Evolutionary conservation across 1,140 invertebrate genomes (phyloP).

Genomic region (Atta cephalotes): DNA sequence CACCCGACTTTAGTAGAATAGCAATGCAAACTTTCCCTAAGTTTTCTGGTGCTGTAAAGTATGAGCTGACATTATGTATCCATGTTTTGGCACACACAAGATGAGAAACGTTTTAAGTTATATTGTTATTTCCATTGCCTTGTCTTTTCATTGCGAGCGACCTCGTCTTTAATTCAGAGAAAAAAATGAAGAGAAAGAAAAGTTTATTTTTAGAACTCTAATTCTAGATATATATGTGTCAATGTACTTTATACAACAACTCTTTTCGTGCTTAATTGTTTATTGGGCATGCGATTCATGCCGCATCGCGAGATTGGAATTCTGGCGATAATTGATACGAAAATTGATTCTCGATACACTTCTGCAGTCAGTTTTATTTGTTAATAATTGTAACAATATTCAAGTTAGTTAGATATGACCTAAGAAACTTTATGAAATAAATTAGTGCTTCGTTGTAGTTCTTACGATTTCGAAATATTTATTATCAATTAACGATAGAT

Average conservation of each 20-base stretch:
- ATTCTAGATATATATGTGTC: background rate
- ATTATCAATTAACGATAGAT: background rate
- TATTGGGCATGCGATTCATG: background rate
- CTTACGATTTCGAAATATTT: background rate
- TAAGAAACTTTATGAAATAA: background rate
- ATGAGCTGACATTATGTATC: background rate
- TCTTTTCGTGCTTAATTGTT: background rate
- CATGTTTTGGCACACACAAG: background rate
- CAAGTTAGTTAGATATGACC: background rate
- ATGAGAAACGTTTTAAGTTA: background rate
- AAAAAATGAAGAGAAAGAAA: background rate
- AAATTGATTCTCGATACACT: slow-evolving; percentile 1
- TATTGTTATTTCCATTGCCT: background rate
- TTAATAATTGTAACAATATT: background rate
- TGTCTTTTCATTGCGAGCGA: background rate
- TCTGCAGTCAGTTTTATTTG: background rate
- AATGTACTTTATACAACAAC: background rate
- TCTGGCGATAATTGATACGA: background rate
- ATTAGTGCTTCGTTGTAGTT: background rate
- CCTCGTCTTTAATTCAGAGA: background rate
- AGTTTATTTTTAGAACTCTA: background rate
- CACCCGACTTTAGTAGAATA: background rate
- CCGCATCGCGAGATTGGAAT: background rate
- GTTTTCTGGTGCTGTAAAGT: background rate
- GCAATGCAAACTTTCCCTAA: background rate